phyloP scores from a whole-genome alignment of 2,888 invertebrate genomes.

The Xestobium rufovillosum region DNA sequence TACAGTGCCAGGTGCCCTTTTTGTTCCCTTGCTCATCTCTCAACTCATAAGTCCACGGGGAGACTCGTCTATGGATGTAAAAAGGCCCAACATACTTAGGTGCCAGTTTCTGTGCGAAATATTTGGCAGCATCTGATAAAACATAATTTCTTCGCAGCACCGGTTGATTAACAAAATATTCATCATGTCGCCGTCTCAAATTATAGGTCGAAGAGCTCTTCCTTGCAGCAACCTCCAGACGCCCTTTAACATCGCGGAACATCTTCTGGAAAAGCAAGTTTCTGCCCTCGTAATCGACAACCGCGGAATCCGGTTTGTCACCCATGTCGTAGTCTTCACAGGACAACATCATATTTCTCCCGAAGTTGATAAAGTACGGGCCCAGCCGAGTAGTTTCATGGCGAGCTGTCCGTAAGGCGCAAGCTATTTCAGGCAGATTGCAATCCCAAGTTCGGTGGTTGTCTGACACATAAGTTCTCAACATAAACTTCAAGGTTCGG shows the following conservation, averaged over 20 bases:
- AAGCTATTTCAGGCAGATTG: too few species aligned
- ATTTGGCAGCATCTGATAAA: slow-evolving; percentile 13
- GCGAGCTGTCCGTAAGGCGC: too few species aligned
- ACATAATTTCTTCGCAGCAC: slow-evolving; percentile 11
- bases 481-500: too few species aligned
- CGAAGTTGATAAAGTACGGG: too few species aligned
- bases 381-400: too few species aligned
- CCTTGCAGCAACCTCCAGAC: slow-evolving; percentile 6
- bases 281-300: too few species aligned
- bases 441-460: too few species aligned
- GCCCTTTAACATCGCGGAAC: slow-evolving; percentile 7
- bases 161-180: slow-evolving; percentile 9
- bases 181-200: slow-evolving; percentile 8
- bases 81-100: slow-evolving; percentile 17
- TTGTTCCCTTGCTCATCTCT: slow-evolving; percentile 10
- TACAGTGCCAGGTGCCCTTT: slow-evolving; percentile 16
- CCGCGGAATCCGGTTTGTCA: too few species aligned
- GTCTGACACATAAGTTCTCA: too few species aligned
- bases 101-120: slow-evolving; percentile 13
- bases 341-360: too few species aligned
- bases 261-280: slow-evolving; percentile 8
- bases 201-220: slow-evolving; percentile 10
- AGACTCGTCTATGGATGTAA: slow-evolving; percentile 9
- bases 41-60: slow-evolving; percentile 15
- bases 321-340: too few species aligned